These are phyloP conservation scores for Ariolimax columbianus DNA, from an alignment of 2,888 invertebrate genomes.

Conservation along the genomic window DNA sequence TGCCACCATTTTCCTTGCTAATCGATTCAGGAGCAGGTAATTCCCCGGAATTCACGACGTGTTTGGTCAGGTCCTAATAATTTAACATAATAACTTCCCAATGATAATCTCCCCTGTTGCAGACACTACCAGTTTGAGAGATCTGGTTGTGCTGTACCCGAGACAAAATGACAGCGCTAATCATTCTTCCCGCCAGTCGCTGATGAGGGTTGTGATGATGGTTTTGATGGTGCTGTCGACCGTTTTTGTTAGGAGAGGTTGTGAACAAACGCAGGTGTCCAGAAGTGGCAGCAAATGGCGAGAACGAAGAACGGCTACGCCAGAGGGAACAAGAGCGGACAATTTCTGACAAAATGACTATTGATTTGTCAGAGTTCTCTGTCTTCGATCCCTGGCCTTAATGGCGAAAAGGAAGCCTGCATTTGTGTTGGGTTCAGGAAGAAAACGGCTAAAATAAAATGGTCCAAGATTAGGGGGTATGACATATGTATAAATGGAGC, in stretches of 20 bases:
- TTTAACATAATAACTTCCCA: neutral
- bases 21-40: neutral
- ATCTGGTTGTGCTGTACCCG: neutral
- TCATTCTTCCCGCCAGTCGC: conserved; percentile 1
- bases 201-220: conserved; percentile 13
- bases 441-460: neutral
- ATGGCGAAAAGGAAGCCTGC: conserved; percentile 18
- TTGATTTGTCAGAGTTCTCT: conserved; percentile 16
- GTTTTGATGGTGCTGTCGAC: conserved; percentile 23
- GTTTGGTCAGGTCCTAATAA: neutral
- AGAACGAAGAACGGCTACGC: neutral
- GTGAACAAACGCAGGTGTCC: conserved; percentile 39
- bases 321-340: conserved; percentile 34
- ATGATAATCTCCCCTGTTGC: neutral
- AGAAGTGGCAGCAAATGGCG: conserved; percentile 32
- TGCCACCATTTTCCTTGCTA: neutral
- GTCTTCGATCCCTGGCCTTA: conserved; percentile 20
- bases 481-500: conserved; percentile 4
- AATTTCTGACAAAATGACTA: conserved; percentile 48
- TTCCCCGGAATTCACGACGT: neutral
- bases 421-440: neutral
- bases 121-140: neutral
- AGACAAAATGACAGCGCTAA: neutral
- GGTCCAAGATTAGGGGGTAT: neutral
- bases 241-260: conserved; percentile 25